A percentile compares a stretch with the other conserved stretches of the same genome.
Evolutionary conservation across 2,888 invertebrate genomes (phyloP).

Genomic region (Amitus sp.): DNA sequence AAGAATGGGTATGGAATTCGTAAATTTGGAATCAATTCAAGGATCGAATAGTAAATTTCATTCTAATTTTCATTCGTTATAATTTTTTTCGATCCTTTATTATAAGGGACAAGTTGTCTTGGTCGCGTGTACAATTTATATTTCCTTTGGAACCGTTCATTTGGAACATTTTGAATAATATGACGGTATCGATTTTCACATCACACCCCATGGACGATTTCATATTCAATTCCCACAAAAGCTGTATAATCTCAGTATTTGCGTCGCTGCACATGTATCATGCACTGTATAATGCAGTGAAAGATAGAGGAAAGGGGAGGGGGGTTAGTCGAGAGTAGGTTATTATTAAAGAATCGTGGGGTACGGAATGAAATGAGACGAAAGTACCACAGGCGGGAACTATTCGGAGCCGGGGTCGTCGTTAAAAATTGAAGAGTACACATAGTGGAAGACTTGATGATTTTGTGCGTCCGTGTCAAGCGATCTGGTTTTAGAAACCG

Average conservation of each 20-base stretch:
- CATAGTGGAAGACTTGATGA: too few relatives aligned
- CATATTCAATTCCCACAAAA: slow-evolving; percentile 32
- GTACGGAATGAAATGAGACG: slow-evolving; percentile 37
- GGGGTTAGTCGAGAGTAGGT: slow-evolving; percentile 50
- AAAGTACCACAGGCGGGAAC: slow-evolving; percentile 26
- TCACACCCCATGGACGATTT: slow-evolving; percentile 18
- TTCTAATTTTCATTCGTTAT: too few relatives aligned
- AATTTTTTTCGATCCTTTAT: too few relatives aligned
- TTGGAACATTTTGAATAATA: slow-evolving; percentile 31
- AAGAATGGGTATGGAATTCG: too few relatives aligned
- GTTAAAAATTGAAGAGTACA: too few relatives aligned
- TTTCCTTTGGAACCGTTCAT: slow-evolving; percentile 11
- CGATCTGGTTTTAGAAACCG: too few relatives aligned
- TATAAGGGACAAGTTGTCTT: too few relatives aligned
- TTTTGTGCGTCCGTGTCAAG: too few relatives aligned
- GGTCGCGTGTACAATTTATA: too few relatives aligned
- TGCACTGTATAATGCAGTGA: slow-evolving; percentile 14
- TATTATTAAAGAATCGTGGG: slow-evolving; percentile 44
- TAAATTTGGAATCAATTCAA: too few relatives aligned
- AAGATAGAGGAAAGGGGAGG: slow-evolving; percentile 22
- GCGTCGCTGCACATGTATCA: slow-evolving; percentile 13
- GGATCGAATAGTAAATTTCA: too few relatives aligned
- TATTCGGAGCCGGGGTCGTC: too few relatives aligned
- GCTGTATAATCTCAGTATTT: slow-evolving; percentile 23
- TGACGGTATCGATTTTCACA: slow-evolving; percentile 24